phyloP scores from a whole-genome alignment of 2,113 vertebrate genomes.

The Pelmatolapia mariae region DNA sequence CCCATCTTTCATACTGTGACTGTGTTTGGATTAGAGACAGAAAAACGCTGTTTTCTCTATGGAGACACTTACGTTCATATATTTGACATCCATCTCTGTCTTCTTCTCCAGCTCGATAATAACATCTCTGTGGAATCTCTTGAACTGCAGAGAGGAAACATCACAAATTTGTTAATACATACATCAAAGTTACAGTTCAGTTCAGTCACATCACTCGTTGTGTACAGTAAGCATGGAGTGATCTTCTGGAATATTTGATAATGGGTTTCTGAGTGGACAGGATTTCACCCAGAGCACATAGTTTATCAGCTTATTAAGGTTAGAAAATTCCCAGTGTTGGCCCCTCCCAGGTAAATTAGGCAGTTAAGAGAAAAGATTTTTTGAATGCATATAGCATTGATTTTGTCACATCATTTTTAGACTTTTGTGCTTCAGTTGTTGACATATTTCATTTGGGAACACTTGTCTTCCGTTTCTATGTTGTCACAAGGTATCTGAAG shows the following conservation, averaged over 20 bases:
- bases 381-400: not conserved
- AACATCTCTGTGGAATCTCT: conserved; percentile 89
- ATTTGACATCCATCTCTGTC: conserved; percentile 94
- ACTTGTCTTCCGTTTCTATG: not conserved
- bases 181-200: not conserved
- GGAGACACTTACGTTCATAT: conserved; percentile 86
- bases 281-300: not conserved
- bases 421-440: not conserved
- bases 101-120: conserved; percentile 92
- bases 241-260: conserved; percentile 1
- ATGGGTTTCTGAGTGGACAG: conserved; percentile 7
- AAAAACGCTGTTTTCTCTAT: too few species aligned
- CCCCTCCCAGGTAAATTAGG: not conserved
- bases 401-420: not conserved
- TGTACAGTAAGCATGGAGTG: not conserved
- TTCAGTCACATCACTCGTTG: not conserved
- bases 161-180: not conserved
- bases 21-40: not conserved
- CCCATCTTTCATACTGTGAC: not conserved
- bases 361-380: not conserved
- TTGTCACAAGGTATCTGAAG: not conserved
- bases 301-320: conserved; percentile 39
- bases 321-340: conserved; percentile 48
- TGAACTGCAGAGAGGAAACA: conserved; percentile 76
- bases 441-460: not conserved